A percentile compares a stretch with the other conserved stretches of the same genome.
Conservation (phyloP, 2,888 invertebrate genomes). For the Sesia bembeciformis region DNA sequence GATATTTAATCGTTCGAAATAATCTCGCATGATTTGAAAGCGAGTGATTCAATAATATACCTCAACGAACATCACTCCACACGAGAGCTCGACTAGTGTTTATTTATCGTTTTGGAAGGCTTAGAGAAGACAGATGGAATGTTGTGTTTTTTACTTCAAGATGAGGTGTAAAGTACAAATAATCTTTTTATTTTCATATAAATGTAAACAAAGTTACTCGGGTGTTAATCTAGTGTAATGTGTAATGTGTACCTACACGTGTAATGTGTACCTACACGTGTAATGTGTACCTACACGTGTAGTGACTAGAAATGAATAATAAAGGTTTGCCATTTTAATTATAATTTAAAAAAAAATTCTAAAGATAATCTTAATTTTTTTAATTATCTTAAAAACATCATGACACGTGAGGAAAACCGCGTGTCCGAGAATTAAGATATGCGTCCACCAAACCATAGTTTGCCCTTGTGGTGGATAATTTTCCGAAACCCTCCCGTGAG, state of each 20-base stretch:
- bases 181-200: conserved; percentile 35
- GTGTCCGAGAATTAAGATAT: no score
- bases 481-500: no score
- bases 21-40: conserved; percentile 17
- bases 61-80: conserved; percentile 33
- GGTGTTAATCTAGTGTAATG: background rate
- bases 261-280: no score
- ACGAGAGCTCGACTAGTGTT: conserved; percentile 61
- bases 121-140: conserved; percentile 69
- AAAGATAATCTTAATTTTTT: no score
- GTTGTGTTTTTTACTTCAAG: conserved; percentile 52
- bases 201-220: background rate
- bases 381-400: no score
- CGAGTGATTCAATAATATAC: conserved; percentile 34
- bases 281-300: no score
- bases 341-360: no score
- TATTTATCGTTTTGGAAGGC: conserved; percentile 72
- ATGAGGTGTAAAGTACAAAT: conserved; percentile 59
- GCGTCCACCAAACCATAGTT: no score
- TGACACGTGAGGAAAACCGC: no score
- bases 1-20: background rate
- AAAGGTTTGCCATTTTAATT: no score
- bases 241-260: no score
- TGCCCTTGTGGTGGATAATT: no score
- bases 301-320: background rate